Conservation (phyloP, 2,113 vertebrate species). For the Hiodon tergisus region DNA sequence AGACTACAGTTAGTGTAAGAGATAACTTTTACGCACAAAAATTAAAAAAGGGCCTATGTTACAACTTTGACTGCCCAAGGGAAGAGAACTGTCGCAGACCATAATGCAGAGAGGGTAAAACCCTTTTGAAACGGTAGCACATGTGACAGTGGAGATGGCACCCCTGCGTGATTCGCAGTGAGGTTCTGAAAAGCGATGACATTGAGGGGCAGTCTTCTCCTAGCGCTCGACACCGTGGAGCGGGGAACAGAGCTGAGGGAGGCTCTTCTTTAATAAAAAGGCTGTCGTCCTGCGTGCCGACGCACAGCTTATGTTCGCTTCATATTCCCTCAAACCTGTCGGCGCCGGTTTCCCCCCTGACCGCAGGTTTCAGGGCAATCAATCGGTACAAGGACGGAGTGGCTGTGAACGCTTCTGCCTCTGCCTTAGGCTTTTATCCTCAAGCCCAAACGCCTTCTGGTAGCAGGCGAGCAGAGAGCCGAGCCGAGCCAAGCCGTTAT, state of each 20-base stretch:
- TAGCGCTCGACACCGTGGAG: not conserved
- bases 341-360: constrained; percentile 9
- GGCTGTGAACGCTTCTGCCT: constrained; percentile 16
- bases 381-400: constrained; percentile 35
- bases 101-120: not conserved
- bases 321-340: constrained; percentile 10
- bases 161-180: no score
- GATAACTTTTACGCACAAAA: no score
- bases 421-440: constrained; percentile 23
- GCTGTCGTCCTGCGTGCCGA: not conserved
- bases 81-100: not conserved
- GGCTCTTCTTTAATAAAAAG: constrained; percentile 1
- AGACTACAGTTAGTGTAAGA: no score
- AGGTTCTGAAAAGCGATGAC: not conserved
- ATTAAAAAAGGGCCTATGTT: no score
- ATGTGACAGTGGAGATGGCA: not conserved
- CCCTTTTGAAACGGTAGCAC: not conserved
- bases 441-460: constrained; percentile 21
- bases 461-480: constrained; percentile 20
- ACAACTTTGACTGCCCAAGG: no score
- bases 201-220: not conserved
- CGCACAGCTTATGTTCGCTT: constrained; percentile 24
- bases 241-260: not conserved
- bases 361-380: constrained; percentile 18
- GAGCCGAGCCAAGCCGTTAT: constrained; percentile 12